Evolutionary conservation across 2,888 invertebrate species (phyloP).

Genomic region (Melangyna quadrimaculata): DNA sequence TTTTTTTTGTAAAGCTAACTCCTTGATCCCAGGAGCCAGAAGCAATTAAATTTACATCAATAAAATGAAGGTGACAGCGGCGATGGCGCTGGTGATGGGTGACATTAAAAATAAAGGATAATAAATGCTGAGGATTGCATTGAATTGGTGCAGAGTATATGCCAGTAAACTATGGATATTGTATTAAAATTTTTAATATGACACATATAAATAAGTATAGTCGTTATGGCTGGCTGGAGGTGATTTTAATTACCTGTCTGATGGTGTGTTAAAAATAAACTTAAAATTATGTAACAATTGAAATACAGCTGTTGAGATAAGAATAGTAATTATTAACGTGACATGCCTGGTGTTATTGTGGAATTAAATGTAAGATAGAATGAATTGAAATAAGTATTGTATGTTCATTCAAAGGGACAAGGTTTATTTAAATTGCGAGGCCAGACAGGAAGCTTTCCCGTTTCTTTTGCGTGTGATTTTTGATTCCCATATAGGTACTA

Average conservation of each 20-base stretch:
- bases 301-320: not conserved
- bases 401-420: too few species aligned
- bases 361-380: not conserved
- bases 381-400: not conserved
- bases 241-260: constrained; percentile 19
- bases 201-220: not conserved
- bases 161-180: not conserved
- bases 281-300: not conserved
- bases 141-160: not conserved
- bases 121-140: not conserved
- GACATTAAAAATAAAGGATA: constrained; percentile 5
- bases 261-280: constrained; percentile 19
- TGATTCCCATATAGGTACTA: too few species aligned
- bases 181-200: not conserved
- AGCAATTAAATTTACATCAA: constrained; percentile 13
- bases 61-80: not conserved
- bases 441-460: too few species aligned
- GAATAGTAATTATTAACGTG: not conserved
- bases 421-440: too few species aligned
- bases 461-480: too few species aligned
- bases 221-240: not conserved
- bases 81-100: not conserved
- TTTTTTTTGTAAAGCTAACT: not conserved
- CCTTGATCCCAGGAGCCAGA: not conserved
- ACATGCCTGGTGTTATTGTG: not conserved